A percentile compares a stretch with the other conserved stretches of the same genome.
Evolutionary conservation across 2,113 vertebrate genomes (phyloP).

Genomic region (Grammomys surdaster): DNA sequence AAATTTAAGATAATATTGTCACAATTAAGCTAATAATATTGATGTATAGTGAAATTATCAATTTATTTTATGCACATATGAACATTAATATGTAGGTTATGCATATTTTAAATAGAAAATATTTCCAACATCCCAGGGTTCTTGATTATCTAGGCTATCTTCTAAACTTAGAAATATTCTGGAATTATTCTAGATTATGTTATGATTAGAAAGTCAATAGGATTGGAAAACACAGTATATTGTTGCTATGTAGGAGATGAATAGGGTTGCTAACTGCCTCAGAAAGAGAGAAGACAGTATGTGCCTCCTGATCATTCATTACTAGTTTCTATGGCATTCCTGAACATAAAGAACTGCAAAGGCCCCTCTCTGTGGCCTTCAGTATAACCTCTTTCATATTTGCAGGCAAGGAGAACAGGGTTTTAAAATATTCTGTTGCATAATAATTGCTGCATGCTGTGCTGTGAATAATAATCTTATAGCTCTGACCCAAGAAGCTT

Average conservation of each 20-base stretch:
- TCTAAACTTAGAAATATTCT: not conserved
- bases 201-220: not conserved
- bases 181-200: not conserved
- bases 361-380: not conserved
- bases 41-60: not conserved
- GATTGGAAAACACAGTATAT: not conserved
- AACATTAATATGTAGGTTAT: not conserved
- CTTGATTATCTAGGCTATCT: not conserved
- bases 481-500: not conserved
- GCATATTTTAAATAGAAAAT: not conserved
- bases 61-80: not conserved
- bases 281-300: not conserved
- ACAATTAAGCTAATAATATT: not conserved
- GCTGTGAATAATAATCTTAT: not conserved
- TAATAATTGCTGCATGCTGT: not conserved
- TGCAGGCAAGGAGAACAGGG: not conserved
- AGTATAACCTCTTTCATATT: not conserved
- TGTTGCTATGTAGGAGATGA: not conserved
- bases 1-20: not conserved
- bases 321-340: not conserved
- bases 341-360: not conserved
- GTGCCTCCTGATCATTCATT: not conserved
- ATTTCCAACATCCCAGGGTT: not conserved
- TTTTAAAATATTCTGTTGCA: not conserved
- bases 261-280: not conserved